Conservation (phyloP, 2,113 vertebrate species). For the Connochaetes taurinus region DNA sequence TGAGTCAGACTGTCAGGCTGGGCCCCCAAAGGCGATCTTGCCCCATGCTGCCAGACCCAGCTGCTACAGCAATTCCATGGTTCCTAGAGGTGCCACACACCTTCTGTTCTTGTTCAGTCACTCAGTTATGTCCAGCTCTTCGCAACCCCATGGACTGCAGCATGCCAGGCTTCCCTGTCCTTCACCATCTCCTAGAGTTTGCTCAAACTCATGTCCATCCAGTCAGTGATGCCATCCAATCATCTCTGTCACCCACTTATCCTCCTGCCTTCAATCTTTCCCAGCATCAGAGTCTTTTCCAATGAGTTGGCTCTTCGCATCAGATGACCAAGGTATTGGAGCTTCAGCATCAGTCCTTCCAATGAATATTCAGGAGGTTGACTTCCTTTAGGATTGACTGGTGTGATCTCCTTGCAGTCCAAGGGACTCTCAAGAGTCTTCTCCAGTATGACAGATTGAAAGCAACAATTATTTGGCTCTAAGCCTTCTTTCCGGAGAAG, state of each 20-base stretch:
- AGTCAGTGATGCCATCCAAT: neutral
- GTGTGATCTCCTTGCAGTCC: neutral
- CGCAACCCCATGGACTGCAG: neutral
- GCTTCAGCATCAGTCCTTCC: neutral
- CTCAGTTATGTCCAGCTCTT: neutral
- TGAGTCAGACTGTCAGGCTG: conserved; percentile 61
- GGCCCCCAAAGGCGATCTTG: conserved; percentile 53
- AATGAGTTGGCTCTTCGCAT: neutral
- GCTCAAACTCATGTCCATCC: neutral
- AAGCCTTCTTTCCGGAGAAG: neutral
- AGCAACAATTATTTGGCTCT: neutral
- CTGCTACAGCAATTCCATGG: conserved; percentile 59
- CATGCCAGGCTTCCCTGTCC: neutral
- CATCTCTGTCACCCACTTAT: neutral
- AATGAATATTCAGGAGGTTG: neutral
- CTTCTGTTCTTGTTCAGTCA: neutral
- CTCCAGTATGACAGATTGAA: neutral
- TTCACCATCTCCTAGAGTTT: neutral
- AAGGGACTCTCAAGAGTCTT: neutral
- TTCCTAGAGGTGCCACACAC: conserved; percentile 28
- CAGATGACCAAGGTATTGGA: neutral
- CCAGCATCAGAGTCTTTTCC: neutral
- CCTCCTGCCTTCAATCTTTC: neutral
- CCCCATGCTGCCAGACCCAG: conserved; percentile 62
- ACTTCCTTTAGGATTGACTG: neutral